Percentiles rank a stretch among this genome's conserved stretches.
Conservation (phyloP, 2,797 vertebrate genomes). For the Oophaga sylvatica region DNA sequence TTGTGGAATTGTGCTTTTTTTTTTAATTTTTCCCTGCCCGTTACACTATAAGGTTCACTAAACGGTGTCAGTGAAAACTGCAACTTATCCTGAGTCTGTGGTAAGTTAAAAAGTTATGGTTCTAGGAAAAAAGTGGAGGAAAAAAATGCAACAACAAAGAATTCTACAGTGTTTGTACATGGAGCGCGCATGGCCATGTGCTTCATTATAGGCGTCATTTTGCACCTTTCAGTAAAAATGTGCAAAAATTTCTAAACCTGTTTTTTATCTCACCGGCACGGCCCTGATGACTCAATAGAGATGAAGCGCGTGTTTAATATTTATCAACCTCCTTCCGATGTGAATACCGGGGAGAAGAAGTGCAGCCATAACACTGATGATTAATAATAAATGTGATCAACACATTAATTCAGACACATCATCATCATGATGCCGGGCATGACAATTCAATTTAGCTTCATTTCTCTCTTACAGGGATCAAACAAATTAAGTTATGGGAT, state of each 20-base stretch:
- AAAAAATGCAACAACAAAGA: no score
- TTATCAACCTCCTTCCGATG: slow-evolving; percentile 35
- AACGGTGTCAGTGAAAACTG: no score
- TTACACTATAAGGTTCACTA: no score
- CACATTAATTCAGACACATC: slow-evolving; percentile 45
- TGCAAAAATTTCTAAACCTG: neutral
- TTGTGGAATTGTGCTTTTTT: no score
- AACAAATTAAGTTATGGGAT: slow-evolving; percentile 36
- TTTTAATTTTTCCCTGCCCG: no score
- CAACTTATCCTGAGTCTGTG: no score
- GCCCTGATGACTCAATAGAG: slow-evolving; percentile 35
- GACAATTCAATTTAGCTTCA: slow-evolving; percentile 48
- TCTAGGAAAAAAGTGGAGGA: no score
- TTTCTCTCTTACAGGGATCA: slow-evolving; percentile 25
- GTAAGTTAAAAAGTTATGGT: no score
- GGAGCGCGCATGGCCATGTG: no score
- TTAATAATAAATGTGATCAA: slow-evolving; percentile 51
- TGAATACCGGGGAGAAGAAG: slow-evolving; percentile 40
- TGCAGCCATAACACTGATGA: slow-evolving; percentile 25
- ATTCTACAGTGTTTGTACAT: no score
- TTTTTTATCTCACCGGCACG: slow-evolving; percentile 7
- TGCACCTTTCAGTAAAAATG: slow-evolving; percentile 12
- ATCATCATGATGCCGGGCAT: slow-evolving; percentile 33
- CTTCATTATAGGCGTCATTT: neutral
- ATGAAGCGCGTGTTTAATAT: slow-evolving; percentile 39